phyloP scores from a whole-genome alignment of 2,888 invertebrate genomes.

The Ennomos quercinarius region DNA sequence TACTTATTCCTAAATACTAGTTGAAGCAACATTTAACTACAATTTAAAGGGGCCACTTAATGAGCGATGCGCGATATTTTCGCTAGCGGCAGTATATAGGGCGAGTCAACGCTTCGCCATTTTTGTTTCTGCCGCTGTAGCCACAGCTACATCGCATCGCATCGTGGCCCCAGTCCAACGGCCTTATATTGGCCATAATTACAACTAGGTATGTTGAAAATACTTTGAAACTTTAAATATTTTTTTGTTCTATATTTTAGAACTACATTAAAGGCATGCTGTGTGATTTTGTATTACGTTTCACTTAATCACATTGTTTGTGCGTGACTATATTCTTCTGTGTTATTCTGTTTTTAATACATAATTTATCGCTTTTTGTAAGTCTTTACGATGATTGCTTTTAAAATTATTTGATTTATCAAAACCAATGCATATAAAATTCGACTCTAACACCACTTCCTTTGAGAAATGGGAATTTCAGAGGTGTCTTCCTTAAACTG shows the following conservation, averaged over 20 bases:
- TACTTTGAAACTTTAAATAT: slow-evolving; percentile 50
- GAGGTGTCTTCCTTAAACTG: no score
- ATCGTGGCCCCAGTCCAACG: slow-evolving; percentile 7
- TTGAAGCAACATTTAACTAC: slow-evolving; percentile 64
- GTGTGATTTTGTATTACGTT: slow-evolving; percentile 46
- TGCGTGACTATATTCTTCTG: slow-evolving; percentile 65
- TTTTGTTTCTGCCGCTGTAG: not conserved
- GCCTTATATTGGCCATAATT: slow-evolving; percentile 51
- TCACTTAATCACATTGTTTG: slow-evolving; percentile 63
- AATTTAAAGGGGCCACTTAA: slow-evolving; percentile 8
- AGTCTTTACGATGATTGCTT: slow-evolving; percentile 10
- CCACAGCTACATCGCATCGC: slow-evolving; percentile 1
- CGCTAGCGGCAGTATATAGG: not conserved
- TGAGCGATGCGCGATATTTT: not conserved
- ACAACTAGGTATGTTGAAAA: slow-evolving; percentile 56
- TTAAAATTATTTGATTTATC: slow-evolving; percentile 3
- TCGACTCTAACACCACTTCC: no score
- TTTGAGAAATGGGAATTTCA: no score
- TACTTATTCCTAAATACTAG: slow-evolving; percentile 69
- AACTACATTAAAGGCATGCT: slow-evolving; percentile 58
- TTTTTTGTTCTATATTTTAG: slow-evolving; percentile 41
- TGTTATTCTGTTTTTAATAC: slow-evolving; percentile 28
- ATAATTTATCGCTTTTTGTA: slow-evolving; percentile 8
- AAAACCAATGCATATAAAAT: not conserved
- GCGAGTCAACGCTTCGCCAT: not conserved